These are phyloP conservation scores for Microplitis demolitor DNA, from an alignment of 1,140 invertebrate species.

Conservation along the genomic window DNA sequence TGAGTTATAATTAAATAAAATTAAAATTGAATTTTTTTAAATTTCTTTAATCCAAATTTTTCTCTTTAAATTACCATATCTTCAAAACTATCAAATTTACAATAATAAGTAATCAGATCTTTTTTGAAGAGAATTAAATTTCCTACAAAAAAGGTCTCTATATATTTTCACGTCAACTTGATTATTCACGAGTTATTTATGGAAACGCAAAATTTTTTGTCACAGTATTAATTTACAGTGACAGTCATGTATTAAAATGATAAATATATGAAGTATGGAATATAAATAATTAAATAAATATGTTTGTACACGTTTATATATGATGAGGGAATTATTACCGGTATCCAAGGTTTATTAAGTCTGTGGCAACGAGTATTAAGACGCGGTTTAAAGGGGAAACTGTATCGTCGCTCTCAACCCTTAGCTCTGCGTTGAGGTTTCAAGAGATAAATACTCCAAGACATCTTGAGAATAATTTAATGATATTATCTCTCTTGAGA, in stretches of 20 bases:
- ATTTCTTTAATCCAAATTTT: too few species aligned
- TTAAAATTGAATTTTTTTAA: too few species aligned
- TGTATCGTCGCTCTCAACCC: slow-evolving; percentile 19
- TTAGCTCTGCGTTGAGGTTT: background rate
- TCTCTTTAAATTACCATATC: too few species aligned
- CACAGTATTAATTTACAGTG: background rate
- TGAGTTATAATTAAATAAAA: too few species aligned
- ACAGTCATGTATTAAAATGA: background rate
- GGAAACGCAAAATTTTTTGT: too few species aligned
- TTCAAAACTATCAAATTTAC: too few species aligned
- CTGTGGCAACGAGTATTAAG: slow-evolving; percentile 40
- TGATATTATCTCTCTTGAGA: background rate
- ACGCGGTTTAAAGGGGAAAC: slow-evolving; percentile 38
- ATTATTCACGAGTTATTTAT: too few species aligned
- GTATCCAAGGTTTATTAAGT: slow-evolving; percentile 46
- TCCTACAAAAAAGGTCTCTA: too few species aligned
- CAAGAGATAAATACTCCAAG: slow-evolving; percentile 44
- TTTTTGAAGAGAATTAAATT: too few species aligned
- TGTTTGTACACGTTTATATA: too few species aligned
- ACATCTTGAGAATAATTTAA: slow-evolving; percentile 43
- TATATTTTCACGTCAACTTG: too few species aligned
- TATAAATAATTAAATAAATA: background rate
- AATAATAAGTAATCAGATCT: too few species aligned
- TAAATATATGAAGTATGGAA: background rate
- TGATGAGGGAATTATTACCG: slow-evolving; percentile 27